A percentile compares a stretch with the other conserved stretches of the same genome.
Conservation (phyloP, 2,797 vertebrate species). For the Manis javanica region DNA sequence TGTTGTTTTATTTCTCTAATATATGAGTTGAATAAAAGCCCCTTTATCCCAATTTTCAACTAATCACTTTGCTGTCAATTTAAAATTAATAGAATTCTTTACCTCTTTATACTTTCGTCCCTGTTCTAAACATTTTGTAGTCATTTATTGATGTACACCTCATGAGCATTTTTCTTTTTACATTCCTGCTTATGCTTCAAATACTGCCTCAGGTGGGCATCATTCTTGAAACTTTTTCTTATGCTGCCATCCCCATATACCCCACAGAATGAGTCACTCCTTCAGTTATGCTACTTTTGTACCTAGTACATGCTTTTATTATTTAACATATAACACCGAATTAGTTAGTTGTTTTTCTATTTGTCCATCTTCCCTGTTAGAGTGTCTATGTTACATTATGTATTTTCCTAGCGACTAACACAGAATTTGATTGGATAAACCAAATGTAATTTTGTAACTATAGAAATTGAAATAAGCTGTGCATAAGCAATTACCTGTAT, state of each 20-base stretch:
- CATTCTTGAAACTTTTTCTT: background rate
- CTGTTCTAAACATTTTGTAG: background rate
- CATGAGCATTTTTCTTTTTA: background rate
- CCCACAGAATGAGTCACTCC: background rate
- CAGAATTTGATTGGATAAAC: conserved; percentile 12
- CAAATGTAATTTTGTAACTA: background rate
- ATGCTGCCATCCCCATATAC: background rate
- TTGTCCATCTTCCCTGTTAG: background rate
- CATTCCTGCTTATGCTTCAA: background rate
- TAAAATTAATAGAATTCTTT: conserved; percentile 46
- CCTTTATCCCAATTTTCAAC: background rate
- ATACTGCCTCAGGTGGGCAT: background rate
- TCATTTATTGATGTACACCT: conserved; percentile 27
- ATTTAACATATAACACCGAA: background rate
- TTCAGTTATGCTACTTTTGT: background rate
- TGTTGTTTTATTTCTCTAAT: conserved; percentile 5
- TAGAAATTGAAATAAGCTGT: background rate
- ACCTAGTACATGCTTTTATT: background rate
- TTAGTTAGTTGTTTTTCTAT: conserved; percentile 7
- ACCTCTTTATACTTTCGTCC: conserved; percentile 9
- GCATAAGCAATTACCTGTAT: background rate
- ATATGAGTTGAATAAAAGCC: conserved; percentile 34
- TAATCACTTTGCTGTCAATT: background rate
- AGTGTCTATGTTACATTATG: background rate
- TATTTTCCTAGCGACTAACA: background rate